Percentiles rank a stretch among this genome's conserved stretches.
Conservation (phyloP, 2,888 invertebrate genomes). For the Caenorhabditis afra region DNA sequence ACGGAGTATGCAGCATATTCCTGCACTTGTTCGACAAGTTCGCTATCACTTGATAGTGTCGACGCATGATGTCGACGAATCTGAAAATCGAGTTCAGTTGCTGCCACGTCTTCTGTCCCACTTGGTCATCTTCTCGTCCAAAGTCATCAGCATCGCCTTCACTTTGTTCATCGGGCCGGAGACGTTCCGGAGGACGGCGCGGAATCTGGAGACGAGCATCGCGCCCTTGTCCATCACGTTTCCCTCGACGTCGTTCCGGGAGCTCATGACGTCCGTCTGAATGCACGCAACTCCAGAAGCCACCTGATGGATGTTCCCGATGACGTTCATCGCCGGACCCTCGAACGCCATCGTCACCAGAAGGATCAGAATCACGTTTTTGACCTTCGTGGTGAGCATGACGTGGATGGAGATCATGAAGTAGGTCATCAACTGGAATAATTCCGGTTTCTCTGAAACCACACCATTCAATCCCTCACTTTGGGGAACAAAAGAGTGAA, state of each 20-base stretch:
- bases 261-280: constrained; percentile 68
- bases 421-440: constrained; percentile 53
- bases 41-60: constrained; percentile 47
- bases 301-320: constrained; percentile 68
- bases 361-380: constrained; percentile 58
- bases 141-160: constrained; percentile 44
- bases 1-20: constrained; percentile 56
- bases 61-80: constrained; percentile 60
- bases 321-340: constrained; percentile 72
- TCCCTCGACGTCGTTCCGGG: constrained; percentile 66
- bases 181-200: constrained; percentile 51
- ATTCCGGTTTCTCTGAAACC: neutral
- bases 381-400: constrained; percentile 61
- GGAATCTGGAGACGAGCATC: constrained; percentile 41
- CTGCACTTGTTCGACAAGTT: constrained; percentile 59
- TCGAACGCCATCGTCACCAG: constrained; percentile 64
- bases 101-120: neutral
- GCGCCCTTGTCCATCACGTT: constrained; percentile 63
- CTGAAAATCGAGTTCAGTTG: constrained; percentile 19
- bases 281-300: constrained; percentile 73
- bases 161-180: constrained; percentile 63
- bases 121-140: constrained; percentile 63
- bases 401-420: constrained; percentile 63
- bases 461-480: constrained; percentile 1
- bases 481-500: constrained; percentile 66